Conservation (phyloP, 2,888 invertebrate genomes). For the Microctonus aethiopoides region DNA sequence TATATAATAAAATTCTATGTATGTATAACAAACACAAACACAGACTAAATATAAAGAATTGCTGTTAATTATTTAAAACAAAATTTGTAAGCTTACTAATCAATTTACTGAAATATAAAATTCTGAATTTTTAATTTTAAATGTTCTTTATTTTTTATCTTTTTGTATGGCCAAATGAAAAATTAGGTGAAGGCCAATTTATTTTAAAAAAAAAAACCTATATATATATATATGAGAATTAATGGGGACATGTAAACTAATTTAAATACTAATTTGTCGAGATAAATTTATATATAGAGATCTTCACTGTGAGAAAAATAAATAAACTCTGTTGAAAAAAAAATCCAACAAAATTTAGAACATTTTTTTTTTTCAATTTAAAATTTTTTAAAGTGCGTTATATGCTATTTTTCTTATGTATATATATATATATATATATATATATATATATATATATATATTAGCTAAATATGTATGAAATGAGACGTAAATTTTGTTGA, state of each 20-base stretch:
- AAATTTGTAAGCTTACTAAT: not conserved
- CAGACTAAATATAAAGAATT: too few relatives aligned
- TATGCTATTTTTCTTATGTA: not conserved
- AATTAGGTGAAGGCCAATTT: not conserved
- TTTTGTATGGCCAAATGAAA: not conserved
- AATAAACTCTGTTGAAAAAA: not conserved
- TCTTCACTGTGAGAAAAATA: not conserved
- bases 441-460: too few relatives aligned
- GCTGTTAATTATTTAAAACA: too few relatives aligned
- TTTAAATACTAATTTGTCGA: not conserved
- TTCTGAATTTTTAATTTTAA: not conserved
- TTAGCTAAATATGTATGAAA: too few relatives aligned
- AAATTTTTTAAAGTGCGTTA: not conserved
- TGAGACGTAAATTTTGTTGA: not conserved
- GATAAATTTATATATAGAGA: not conserved
- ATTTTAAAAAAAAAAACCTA: not conserved
- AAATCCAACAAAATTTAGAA: not conserved
- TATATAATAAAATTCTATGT: not conserved
- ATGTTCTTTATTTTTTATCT: not conserved
- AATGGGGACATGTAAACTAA: not conserved
- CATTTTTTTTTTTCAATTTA: not conserved
- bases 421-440: too few relatives aligned
- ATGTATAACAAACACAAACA: too few relatives aligned
- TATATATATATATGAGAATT: not conserved
- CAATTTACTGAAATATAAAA: not conserved